Evolutionary conservation across 1,140 invertebrate species (phyloP), one percentile per base, ranked within the genome.

Genomic region (Stenopsyche tienmushanensis): DNA sequence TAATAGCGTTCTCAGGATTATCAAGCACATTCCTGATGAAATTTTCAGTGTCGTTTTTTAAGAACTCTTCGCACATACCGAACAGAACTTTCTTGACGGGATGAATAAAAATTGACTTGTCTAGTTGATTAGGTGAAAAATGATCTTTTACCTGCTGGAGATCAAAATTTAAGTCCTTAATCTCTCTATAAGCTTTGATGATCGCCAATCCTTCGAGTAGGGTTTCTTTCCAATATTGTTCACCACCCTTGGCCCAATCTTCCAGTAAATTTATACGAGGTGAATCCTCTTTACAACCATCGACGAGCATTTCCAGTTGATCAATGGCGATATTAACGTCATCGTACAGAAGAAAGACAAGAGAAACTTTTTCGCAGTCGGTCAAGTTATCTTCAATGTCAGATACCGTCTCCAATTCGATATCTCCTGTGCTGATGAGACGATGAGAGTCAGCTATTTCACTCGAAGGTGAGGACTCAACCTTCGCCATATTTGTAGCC

Each of bases 281-380:
- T n/a, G n/a, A n/a, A n/a, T n/a, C n/a, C n/a, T n/a, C n/a, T n/a
- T n/a, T n/a, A n/a, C n/a, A n/a, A n/a, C n/a, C n/a, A n/a, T n/a
- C n/a, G n/a, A n/a, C n/a, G n/a, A n/a, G n/a, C n/a, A n/a, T n/a
- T n/a, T n/a, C n/a, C n/a, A n/a, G n/a, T 13, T 34, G 44, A 15
- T 68, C 45, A 26, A 45, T 54, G n/a, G 66, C 66, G 9, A 62
- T 45, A 10, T 29, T 57, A 1, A 50, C 44, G 2, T 54, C 50
- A 13, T 69, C 64, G 18, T 69, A 69, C 13, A 69, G 45, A n/a
- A 69, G 59, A 54, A 69, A 69, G 8, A 69, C 47, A 26, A 69
- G 39, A 8, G 67, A 65, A 15, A 69, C 49, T 23, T 69, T 66
- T 26, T 69, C n/a, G n/a, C n/a, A n/a, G n/a, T n/a, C n/a, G n/a